Evolutionary conservation across 1,140 invertebrate species (phyloP).

Genomic region (Drosophila erecta): DNA sequence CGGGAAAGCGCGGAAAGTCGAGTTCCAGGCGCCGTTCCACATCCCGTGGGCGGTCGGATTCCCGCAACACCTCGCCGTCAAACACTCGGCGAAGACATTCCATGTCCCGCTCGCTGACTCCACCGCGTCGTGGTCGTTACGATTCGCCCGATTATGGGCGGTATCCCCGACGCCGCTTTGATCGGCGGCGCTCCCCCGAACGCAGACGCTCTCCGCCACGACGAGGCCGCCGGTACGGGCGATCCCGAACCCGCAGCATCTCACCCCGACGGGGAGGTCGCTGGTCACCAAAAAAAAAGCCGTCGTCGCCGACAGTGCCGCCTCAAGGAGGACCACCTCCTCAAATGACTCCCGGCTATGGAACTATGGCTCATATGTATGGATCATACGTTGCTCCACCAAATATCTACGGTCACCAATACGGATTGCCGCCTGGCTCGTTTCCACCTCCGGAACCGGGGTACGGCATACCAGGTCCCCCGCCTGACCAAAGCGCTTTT

Average conservation of each 20-base stretch:
- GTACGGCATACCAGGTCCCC: slow-evolving; percentile 62
- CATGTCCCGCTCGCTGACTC: slow-evolving; percentile 50
- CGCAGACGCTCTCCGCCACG: slow-evolving; percentile 65
- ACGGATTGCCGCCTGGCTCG: slow-evolving; percentile 58
- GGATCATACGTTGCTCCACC: slow-evolving; percentile 46
- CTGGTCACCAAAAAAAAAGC: slow-evolving; percentile 81
- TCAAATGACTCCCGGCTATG: slow-evolving; percentile 49
- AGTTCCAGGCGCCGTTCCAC: slow-evolving; percentile 61
- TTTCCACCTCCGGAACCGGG: slow-evolving; percentile 58
- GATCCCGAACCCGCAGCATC: slow-evolving; percentile 62
- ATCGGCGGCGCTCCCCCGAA: slow-evolving; percentile 3
- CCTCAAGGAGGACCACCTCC: slow-evolving; percentile 14
- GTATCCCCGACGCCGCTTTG: slow-evolving; percentile 63
- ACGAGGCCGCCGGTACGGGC: slow-evolving; percentile 59
- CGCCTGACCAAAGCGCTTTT: slow-evolving; percentile 49
- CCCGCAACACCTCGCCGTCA: slow-evolving; percentile 56
- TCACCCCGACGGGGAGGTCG: slow-evolving; percentile 55
- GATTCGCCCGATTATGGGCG: slow-evolving; percentile 74
- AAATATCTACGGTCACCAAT: slow-evolving; percentile 69
- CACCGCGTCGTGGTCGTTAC: slow-evolving; percentile 67
- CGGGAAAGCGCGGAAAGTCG: slow-evolving; percentile 57
- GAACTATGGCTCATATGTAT: slow-evolving; percentile 70
- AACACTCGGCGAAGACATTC: slow-evolving; percentile 61
- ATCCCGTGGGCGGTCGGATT: slow-evolving; percentile 61
- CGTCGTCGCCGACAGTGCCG: slow-evolving; percentile 65